Conservation (phyloP, 2,797 vertebrate species). For the Myotis planiceps region DNA sequence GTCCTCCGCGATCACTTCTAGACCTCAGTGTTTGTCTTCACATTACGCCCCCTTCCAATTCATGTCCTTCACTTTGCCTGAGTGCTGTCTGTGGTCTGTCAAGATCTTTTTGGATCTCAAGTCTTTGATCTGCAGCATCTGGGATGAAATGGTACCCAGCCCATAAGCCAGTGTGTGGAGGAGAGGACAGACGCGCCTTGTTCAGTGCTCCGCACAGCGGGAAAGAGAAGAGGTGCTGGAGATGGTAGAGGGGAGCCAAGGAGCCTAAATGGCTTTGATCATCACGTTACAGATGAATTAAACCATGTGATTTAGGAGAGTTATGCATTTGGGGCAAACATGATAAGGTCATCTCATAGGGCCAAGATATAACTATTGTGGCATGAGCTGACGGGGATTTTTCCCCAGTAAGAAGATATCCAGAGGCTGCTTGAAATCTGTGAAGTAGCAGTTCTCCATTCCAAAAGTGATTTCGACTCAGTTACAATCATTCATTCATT, state of each 20-base stretch:
- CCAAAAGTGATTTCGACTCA: not conserved
- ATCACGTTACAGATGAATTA: not conserved
- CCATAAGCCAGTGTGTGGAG: not conserved
- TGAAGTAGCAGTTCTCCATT: not conserved
- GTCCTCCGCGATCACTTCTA: not conserved
- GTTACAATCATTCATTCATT: not conserved
- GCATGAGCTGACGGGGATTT: no score
- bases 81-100: not conserved
- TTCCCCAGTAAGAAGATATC: not conserved
- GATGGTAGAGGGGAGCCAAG: not conserved
- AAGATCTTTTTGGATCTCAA: not conserved
- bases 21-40: not conserved
- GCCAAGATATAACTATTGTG: not conserved
- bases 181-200: not conserved
- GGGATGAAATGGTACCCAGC: not conserved
- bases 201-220: not conserved
- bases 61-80: not conserved
- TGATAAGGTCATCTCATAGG: not conserved
- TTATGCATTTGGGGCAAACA: not conserved
- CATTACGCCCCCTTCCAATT: not conserved
- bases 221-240: fast-evolving
- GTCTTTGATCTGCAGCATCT: not conserved
- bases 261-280: not conserved
- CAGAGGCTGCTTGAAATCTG: not conserved
- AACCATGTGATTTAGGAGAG: not conserved